phyloP scores from a whole-genome alignment of 2,797 vertebrate genomes.

The Hoplostethus mediterraneus region DNA sequence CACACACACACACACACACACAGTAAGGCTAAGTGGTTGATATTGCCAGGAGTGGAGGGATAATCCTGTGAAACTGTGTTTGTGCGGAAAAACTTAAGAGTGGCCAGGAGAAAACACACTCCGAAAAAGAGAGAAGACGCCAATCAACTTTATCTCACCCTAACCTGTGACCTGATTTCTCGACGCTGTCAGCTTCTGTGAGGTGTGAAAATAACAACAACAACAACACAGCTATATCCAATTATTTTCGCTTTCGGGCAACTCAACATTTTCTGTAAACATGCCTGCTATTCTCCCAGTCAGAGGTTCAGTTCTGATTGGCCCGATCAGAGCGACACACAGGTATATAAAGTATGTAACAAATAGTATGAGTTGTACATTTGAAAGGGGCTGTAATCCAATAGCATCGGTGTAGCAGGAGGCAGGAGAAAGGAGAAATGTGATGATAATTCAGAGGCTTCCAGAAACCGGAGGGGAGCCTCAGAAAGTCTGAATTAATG shows the following conservation, averaged over 20 bases:
- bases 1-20: constrained; percentile 22
- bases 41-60: constrained; percentile 56
- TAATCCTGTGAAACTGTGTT: constrained; percentile 69
- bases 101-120: constrained; percentile 58
- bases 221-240: constrained; percentile 53
- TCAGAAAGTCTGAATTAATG: constrained; percentile 52
- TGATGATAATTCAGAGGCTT: constrained; percentile 28
- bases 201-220: constrained; percentile 51
- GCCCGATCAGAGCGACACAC: constrained; percentile 12
- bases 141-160: constrained; percentile 61
- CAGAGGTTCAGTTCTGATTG: constrained; percentile 26
- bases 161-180: constrained; percentile 69
- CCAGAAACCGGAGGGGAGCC: not conserved
- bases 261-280: constrained; percentile 48
- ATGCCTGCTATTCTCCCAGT: constrained; percentile 37
- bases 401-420: constrained; percentile 14
- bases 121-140: constrained; percentile 55
- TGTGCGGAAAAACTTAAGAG: constrained; percentile 53
- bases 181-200: constrained; percentile 41
- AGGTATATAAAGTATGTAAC: constrained; percentile 13
- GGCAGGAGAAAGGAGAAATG: constrained; percentile 42
- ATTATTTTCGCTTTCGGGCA: constrained; percentile 58
- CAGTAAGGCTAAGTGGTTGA: constrained; percentile 34
- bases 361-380: constrained; percentile 28
- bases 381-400: constrained; percentile 16